Percentiles rank a stretch among this genome's conserved stretches.
Evolutionary conservation across 2,888 invertebrate species (phyloP).

Genomic region (Drosophila greeni): DNA sequence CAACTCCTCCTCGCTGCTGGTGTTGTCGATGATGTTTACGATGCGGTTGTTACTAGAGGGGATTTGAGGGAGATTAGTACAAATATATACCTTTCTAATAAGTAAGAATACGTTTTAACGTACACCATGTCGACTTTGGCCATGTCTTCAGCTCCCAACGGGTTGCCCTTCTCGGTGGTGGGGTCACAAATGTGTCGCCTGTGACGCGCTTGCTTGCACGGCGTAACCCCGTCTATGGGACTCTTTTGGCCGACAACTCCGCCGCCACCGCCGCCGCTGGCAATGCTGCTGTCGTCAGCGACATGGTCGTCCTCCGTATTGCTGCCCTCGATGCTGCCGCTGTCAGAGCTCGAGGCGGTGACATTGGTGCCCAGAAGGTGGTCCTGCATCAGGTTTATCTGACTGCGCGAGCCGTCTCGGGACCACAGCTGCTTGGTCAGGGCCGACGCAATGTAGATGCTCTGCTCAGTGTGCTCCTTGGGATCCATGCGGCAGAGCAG

Average conservation of each 20-base stretch:
- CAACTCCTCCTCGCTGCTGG: conserved; percentile 77
- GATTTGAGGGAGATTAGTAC: conserved; percentile 3
- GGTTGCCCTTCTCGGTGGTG: conserved; percentile 70
- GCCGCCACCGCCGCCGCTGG: conserved; percentile 74
- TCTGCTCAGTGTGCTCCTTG: conserved; percentile 95
- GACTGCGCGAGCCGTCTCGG: conserved; percentile 81
- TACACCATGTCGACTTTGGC: conserved; percentile 75
- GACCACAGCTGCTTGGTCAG: conserved; percentile 95
- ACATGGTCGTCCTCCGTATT: conserved; percentile 87
- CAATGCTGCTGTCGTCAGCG: conserved; percentile 81
- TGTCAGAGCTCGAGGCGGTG: conserved; percentile 85
- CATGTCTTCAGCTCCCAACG: conserved; percentile 65
- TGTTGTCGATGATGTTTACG: conserved; percentile 77
- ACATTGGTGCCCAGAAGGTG: conserved; percentile 79
- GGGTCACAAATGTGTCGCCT: conserved; percentile 77
- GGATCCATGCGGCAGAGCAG: conserved; percentile 92
- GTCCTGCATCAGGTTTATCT: conserved; percentile 77
- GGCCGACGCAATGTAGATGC: conserved; percentile 92
- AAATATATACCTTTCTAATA: fast-evolving
- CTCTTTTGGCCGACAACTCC: conserved; percentile 75
- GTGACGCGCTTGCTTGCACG: conserved; percentile 80
- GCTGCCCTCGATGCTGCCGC: conserved; percentile 88
- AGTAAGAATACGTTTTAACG: conserved; percentile 30
- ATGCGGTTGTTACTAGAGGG: conserved; percentile 76
- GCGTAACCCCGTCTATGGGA: conserved; percentile 80